phyloP scores from a whole-genome alignment of 2,797 vertebrate species.

The Chrosomus eos region DNA sequence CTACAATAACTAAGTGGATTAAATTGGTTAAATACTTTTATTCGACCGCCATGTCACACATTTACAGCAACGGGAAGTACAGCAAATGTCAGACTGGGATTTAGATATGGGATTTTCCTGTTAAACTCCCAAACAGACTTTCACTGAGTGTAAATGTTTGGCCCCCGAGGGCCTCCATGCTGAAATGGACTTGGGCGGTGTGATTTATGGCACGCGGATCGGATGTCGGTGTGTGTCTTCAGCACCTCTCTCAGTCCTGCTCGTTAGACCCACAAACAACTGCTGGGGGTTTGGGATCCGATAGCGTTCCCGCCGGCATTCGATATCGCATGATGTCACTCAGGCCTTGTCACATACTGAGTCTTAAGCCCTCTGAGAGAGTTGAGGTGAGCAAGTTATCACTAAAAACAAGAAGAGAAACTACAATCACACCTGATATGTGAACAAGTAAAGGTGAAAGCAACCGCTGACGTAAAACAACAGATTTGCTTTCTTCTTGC shows the following conservation, averaged over 20 bases:
- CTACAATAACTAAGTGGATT: not conserved
- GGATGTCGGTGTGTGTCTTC: slow-evolving; percentile 75
- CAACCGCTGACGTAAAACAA: not conserved
- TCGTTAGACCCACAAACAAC: slow-evolving; percentile 73
- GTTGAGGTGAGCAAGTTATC: not conserved
- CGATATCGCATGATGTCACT: slow-evolving; percentile 69
- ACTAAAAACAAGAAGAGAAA: not conserved
- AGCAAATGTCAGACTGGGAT: slow-evolving; percentile 18
- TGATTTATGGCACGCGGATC: slow-evolving; percentile 77
- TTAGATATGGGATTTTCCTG: slow-evolving; percentile 13
- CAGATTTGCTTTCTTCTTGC: not conserved
- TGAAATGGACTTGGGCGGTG: slow-evolving; percentile 54
- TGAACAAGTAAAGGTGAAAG: not conserved
- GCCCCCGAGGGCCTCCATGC: slow-evolving; percentile 36
- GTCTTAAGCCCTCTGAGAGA: slow-evolving; percentile 58
- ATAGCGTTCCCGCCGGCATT: slow-evolving; percentile 64
- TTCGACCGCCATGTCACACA: slow-evolving; percentile 2
- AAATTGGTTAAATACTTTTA: not conserved
- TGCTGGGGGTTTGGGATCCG: slow-evolving; percentile 71
- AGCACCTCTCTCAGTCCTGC: slow-evolving; percentile 71
- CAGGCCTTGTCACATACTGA: slow-evolving; percentile 49
- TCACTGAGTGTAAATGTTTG: slow-evolving; percentile 54
- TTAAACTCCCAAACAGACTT: slow-evolving; percentile 47
- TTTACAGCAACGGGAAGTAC: slow-evolving; percentile 9
- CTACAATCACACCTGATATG: not conserved